Conservation (phyloP, 2,113 vertebrate genomes). For the Oriolus oriolus region DNA sequence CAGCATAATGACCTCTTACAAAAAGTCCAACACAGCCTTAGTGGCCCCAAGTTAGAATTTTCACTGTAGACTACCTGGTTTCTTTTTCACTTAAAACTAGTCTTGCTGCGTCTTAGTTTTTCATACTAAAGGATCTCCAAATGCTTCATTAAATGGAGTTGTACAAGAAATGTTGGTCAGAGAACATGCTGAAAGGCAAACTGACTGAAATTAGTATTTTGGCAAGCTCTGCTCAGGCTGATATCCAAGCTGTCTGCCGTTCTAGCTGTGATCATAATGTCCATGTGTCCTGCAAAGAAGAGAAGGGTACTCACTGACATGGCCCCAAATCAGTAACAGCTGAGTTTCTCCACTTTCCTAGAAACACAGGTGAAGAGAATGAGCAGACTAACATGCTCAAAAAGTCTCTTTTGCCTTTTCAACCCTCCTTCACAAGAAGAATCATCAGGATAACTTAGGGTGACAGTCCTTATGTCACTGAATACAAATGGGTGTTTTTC, state of each 20-base stretch:
- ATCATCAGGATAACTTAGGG: background rate
- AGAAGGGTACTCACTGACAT: background rate
- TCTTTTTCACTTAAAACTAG: background rate
- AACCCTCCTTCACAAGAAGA: background rate
- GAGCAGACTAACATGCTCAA: background rate
- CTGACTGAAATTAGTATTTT: background rate
- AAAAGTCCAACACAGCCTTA: background rate
- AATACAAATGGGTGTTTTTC: background rate
- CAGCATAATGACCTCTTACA: background rate
- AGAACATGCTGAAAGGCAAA: background rate
- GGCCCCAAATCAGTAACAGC: background rate
- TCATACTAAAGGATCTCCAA: background rate
- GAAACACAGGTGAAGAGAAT: background rate
- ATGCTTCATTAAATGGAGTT: background rate
- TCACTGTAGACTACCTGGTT: background rate
- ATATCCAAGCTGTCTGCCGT: background rate
- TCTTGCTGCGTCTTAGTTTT: background rate
- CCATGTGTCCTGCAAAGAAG: background rate
- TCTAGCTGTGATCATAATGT: background rate
- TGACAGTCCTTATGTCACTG: background rate
- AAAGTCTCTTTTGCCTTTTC: background rate
- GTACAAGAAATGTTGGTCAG: background rate
- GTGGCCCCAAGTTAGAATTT: background rate
- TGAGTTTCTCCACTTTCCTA: background rate
- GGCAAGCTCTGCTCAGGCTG: background rate